Base-by-base conservation (phyloP, 2,888 invertebrate species). In the Liodrosophila aerea region DNA sequence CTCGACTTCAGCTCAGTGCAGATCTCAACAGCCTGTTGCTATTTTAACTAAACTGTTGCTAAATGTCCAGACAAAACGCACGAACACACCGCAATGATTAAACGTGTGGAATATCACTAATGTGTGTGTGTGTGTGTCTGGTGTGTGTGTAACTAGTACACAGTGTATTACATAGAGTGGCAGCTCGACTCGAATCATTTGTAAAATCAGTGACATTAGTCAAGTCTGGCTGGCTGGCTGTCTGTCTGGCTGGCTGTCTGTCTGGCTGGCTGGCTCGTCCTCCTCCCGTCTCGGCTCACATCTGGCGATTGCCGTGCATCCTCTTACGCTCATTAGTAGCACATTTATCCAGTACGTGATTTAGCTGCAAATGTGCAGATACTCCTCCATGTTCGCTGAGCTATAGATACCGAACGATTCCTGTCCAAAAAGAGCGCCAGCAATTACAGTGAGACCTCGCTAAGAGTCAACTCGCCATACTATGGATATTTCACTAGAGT, bases 261-360 rank as follows among this genome's bases (percentile, higher is more conserved):
- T 18, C 22, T 12, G 2, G 3, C 22, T 22, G n/a, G n/a, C n/a
- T n/a, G n/a, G 22, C 22, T 5, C 22, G 5, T 22, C 22, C 22
- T 22, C 22, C 22, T 5, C 22, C 46, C 16, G 11, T 11, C 9
- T 29, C 27, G 31, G 8, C 49, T 39, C 52, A 43, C 45, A 27
- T 41, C 16, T 41, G 40, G 50, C 57, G 27, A 52, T 43, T 52
- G 50, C 40, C 34, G 45, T 63, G 64, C 61, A 67, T 69, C 53
- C 64, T 73, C 77, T 68, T 57, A 62, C 60, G 59, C 85, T 85
- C 81, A 85, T 85, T 81, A 81, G 81, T 78, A 76, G 76, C 81
- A 78, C 85, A 85, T 81, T 81, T 85, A 64, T 43, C 53, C 58
- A 56, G 69, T 69, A 81, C 85, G 85, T 81, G 81, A 78, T 82